Evolutionary conservation across 2,797 vertebrate genomes (phyloP), one percentile per base, ranked within the genome.

Genomic region (Cynodonichthys magdalenae): DNA sequence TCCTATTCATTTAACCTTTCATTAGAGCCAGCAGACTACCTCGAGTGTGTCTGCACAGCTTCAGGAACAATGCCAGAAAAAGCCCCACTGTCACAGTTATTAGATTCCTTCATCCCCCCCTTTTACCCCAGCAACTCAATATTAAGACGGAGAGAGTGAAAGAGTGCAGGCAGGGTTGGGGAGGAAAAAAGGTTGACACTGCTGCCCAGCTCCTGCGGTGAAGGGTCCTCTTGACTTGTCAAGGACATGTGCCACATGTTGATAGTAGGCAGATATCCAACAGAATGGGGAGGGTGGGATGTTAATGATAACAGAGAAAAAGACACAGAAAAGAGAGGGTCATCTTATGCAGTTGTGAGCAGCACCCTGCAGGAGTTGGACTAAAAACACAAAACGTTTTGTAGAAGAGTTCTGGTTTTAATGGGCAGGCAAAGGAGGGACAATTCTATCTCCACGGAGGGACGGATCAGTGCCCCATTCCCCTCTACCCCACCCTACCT

Each of bases 1-100:
- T 95, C 94, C 95, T 95, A 95, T 97, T 97, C 96, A 95, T 96
- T 97, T 98, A 97, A 97, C 96, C 96, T 97, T 97, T 97, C 95
- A 97, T 97, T 97, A 97, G 93, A 94, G 94, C 94, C 94, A 94
- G 94, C 92, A 93, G 90, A 92, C 94, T 94, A 94, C 92, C 92
- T 94, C 93, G 93, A 93, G 95, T 88, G 88, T 89, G 86, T 90
- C 87, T 90, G 87, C 87, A 80, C 84, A 84, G 90, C 84, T 87
- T 88, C 79, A 89, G 93, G 94, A 94, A 93, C 92, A 95, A 94
- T 93, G 94, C 94, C 92, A 96, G 95, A 95, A 58, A 95, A 91
- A 92, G 83, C 95, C 94, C 93, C 94, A 95, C 96, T 96, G 96
- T 96, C 96, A 97, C 95, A 96, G 94, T 98, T 98, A 98, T 97